Evolutionary conservation across 2,888 invertebrate genomes (phyloP).

Genomic region (Lathronympha strigana): DNA sequence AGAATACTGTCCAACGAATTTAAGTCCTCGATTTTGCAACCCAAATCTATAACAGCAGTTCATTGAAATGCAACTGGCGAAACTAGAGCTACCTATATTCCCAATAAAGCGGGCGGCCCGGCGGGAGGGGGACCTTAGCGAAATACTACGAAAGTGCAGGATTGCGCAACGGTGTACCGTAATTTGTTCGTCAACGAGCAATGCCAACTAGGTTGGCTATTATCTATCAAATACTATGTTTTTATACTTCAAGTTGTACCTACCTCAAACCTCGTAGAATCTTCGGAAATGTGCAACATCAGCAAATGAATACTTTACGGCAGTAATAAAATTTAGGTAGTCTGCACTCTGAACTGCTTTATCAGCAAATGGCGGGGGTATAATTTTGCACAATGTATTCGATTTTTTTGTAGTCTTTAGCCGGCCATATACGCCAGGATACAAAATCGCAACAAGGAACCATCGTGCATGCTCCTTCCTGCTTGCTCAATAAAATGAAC

Average conservation of each 20-base stretch:
- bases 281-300: too few relatives aligned
- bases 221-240: too few relatives aligned
- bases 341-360: too few relatives aligned
- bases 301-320: too few relatives aligned
- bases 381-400: too few relatives aligned
- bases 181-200: background rate
- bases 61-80: constrained; percentile 15
- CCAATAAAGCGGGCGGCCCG: constrained; percentile 5
- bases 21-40: background rate
- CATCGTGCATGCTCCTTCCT: background rate
- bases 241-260: too few relatives aligned
- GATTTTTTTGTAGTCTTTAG: too few relatives aligned
- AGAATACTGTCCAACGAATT: background rate
- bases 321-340: too few relatives aligned
- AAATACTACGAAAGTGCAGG: background rate
- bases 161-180: background rate
- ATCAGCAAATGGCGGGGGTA: too few relatives aligned
- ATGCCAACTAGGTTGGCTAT: too few relatives aligned
- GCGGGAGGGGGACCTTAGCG: too few relatives aligned
- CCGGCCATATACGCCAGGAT: background rate
- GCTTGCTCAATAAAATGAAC: constrained; percentile 26
- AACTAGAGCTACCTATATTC: constrained; percentile 4
- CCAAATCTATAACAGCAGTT: constrained; percentile 2
- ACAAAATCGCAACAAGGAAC: background rate
- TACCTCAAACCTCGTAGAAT: too few relatives aligned